Evolutionary conservation across 1,140 invertebrate species (phyloP).

Genomic region (Neelides sp.): DNA sequence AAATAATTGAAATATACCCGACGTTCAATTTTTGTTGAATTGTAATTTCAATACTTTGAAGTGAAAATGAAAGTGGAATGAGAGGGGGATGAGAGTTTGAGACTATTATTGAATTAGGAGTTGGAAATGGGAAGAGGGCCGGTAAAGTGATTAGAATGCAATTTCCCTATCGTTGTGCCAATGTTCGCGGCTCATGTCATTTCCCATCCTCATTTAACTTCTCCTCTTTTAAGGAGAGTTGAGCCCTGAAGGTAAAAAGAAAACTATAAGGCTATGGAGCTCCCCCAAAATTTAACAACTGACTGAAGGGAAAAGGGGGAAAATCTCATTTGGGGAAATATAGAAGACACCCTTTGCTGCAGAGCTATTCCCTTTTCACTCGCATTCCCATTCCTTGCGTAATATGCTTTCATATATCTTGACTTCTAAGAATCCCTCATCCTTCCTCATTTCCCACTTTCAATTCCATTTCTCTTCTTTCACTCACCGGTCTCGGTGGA

Average conservation of each 20-base stretch:
- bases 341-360: too few species aligned
- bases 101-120: constrained; percentile 32
- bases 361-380: too few species aligned
- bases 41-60: constrained; percentile 6
- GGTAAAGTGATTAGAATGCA: constrained; percentile 31
- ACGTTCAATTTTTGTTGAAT: too few species aligned
- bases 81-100: not conserved
- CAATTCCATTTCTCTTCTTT: not conserved
- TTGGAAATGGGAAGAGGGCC: constrained; percentile 30
- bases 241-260: constrained; percentile 6
- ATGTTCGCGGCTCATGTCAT: too few species aligned
- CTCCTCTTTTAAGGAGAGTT: not conserved
- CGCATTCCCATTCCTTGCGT: too few species aligned
- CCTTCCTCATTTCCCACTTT: constrained; percentile 3
- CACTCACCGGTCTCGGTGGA: not conserved
- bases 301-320: too few species aligned
- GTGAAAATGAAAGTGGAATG: constrained; percentile 2
- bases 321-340: constrained; percentile 9
- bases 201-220: too few species aligned
- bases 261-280: constrained; percentile 6
- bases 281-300: too few species aligned
- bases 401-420: too few species aligned
- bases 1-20: too few species aligned
- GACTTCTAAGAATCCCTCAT: not conserved
- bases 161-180: constrained; percentile 22